Percentiles rank a stretch among this genome's conserved stretches.
These are phyloP conservation scores for Panulirus ornatus DNA, from an alignment of 1,140 invertebrate genomes.

Conservation along the genomic window DNA sequence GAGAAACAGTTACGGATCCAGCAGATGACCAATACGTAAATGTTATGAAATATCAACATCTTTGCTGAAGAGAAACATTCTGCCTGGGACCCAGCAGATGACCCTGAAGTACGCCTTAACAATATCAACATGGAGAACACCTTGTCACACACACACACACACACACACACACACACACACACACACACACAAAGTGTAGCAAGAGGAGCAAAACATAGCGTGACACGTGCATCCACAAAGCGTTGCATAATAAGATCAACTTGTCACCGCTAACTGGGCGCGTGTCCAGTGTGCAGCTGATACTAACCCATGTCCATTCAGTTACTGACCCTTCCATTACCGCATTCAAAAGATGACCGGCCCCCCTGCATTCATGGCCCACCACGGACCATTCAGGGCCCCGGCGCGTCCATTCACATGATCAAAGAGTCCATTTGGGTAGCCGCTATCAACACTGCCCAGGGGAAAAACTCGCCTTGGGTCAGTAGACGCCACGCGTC, in stretches of 20 bases:
- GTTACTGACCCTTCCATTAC: conserved; percentile 21
- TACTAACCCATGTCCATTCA: not conserved
- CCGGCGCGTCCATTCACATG: conserved; percentile 6
- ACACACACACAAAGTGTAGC: not conserved
- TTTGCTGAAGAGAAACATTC: no score
- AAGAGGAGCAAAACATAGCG: no score
- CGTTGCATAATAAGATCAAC: not conserved
- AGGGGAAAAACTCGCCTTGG: not conserved
- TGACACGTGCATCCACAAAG: not conserved
- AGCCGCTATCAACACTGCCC: conserved; percentile 18
- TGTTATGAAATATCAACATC: no score
- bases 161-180: conserved; percentile 25
- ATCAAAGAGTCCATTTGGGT: not conserved
- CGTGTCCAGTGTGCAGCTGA: not conserved
- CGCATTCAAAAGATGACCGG: conserved; percentile 17
- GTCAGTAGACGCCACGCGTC: no score
- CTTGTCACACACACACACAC: conserved; percentile 26
- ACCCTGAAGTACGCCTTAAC: no score
- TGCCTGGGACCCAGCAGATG: no score
- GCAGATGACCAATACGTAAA: no score
- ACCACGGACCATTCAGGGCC: not conserved
- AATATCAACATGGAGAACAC: no score
- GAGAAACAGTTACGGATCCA: no score
- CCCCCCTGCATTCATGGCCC: conserved; percentile 6
- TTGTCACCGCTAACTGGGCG: not conserved